Conservation (phyloP, 1,140 invertebrate species). For the Paraescarpia echinospica region DNA sequence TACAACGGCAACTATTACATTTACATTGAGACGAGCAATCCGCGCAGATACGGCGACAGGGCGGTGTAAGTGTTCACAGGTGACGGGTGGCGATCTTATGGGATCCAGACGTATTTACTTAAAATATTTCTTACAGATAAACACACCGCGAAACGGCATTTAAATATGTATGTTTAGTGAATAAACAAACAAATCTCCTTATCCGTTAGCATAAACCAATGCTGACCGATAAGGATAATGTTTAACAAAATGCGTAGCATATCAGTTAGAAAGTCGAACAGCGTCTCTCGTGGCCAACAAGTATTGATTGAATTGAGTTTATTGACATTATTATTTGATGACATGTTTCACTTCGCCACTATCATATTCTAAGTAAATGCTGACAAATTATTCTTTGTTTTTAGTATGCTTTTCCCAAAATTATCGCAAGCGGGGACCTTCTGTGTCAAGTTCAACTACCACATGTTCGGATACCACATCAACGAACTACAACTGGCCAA, state of each 20-base stretch:
- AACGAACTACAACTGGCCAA: constrained; percentile 35
- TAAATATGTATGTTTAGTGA: neutral
- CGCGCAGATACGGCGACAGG: constrained; percentile 43
- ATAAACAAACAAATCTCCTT: neutral
- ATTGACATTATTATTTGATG: no score
- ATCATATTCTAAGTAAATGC: neutral
- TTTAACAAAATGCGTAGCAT: neutral
- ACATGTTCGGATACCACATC: constrained; percentile 71
- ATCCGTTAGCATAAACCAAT: neutral
- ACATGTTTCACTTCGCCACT: no score
- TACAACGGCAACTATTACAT: constrained; percentile 45
- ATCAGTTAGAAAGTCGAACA: no score
- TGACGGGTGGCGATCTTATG: no score
- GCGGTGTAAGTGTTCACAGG: constrained; percentile 34
- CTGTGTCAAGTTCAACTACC: constrained; percentile 68
- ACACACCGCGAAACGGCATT: neutral
- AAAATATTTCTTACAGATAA: no score
- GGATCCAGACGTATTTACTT: no score
- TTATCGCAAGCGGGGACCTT: neutral
- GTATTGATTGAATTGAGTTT: no score
- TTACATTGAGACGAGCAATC: constrained; percentile 50
- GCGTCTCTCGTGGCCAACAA: no score
- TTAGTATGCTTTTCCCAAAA: neutral
- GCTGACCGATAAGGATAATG: neutral
- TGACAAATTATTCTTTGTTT: neutral